A percentile compares a stretch with the other conserved stretches of the same genome.
These are phyloP conservation scores for Syngnathus floridae DNA, from an alignment of 2,113 vertebrate genomes.

Conservation along the genomic window DNA sequence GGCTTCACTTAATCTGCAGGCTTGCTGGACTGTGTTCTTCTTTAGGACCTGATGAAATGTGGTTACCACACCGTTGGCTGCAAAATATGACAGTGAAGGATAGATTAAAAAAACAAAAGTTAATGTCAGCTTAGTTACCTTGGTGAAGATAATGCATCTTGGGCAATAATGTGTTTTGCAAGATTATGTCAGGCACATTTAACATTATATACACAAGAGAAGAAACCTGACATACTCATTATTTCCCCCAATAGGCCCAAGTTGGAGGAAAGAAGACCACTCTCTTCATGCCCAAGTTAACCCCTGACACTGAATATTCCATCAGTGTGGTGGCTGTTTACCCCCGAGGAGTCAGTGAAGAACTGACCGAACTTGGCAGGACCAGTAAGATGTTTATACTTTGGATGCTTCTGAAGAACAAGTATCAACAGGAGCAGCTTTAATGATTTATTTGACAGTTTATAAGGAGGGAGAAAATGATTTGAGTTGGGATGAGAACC, in stretches of 20 bases:
- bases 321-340: conserved; percentile 85
- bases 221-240: background rate
- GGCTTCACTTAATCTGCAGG: background rate
- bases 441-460: background rate
- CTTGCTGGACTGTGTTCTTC: conserved; percentile 1
- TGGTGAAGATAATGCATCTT: background rate
- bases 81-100: conserved; percentile 24
- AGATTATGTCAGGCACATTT: conserved; percentile 14
- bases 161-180: conserved; percentile 11
- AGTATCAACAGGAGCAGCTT: background rate
- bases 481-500: background rate
- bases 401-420: background rate
- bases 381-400: conserved; percentile 77
- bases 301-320: conserved; percentile 84
- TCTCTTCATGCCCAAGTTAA: conserved; percentile 86
- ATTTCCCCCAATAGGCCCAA: conserved; percentile 66
- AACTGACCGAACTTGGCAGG: conserved; percentile 85
- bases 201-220: background rate
- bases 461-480: background rate
- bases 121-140: conserved; percentile 18
- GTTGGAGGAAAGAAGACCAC: conserved; percentile 87
- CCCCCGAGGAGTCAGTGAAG: conserved; percentile 72
- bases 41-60: conserved; percentile 15
- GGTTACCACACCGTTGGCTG: conserved; percentile 14
- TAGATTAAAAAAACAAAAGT: conserved; percentile 42